Conservation (phyloP, 1,140 invertebrate genomes). For the Aradophagus sp. region DNA sequence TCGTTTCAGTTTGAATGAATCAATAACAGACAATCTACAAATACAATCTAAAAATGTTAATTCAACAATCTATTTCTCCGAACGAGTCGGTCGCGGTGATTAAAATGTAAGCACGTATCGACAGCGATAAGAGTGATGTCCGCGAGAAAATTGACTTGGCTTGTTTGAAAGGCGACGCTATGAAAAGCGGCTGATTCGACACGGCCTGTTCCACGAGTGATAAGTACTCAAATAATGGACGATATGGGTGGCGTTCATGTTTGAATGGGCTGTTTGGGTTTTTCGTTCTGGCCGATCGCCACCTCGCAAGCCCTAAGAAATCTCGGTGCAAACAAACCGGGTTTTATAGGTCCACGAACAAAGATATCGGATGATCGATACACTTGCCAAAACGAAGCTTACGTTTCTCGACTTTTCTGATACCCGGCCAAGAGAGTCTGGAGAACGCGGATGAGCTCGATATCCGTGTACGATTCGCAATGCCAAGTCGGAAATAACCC, state of each 20-base stretch:
- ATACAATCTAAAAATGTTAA: no score
- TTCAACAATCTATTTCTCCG: no score
- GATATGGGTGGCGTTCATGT: slow-evolving; percentile 34
- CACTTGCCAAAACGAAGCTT: slow-evolving; percentile 66
- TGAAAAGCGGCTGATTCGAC: slow-evolving; percentile 42
- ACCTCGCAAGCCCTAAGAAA: slow-evolving; percentile 61
- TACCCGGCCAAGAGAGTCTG: slow-evolving; percentile 63
- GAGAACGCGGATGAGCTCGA: slow-evolving; percentile 58
- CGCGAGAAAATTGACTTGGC: no score
- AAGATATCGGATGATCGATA: slow-evolving; percentile 69
- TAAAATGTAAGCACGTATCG: no score
- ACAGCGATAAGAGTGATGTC: no score
- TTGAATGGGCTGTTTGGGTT: slow-evolving; percentile 42
- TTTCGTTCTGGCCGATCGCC: slow-evolving; percentile 62
- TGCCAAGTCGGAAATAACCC: slow-evolving; percentile 68
- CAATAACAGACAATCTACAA: no score
- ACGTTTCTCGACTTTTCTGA: slow-evolving; percentile 68
- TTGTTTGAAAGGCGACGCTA: slow-evolving; percentile 10
- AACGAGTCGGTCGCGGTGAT: no score
- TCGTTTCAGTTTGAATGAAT: no score
- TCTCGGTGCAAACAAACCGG: slow-evolving; percentile 62
- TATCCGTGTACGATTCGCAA: slow-evolving; percentile 48
- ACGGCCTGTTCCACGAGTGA: slow-evolving; percentile 21
- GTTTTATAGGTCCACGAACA: slow-evolving; percentile 55
- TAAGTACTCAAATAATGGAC: slow-evolving; percentile 43